A percentile compares a stretch with the other conserved stretches of the same genome.
These are phyloP conservation scores for Hippocampus comes DNA, from an alignment of 2,113 vertebrate genomes.

Conservation along the genomic window DNA sequence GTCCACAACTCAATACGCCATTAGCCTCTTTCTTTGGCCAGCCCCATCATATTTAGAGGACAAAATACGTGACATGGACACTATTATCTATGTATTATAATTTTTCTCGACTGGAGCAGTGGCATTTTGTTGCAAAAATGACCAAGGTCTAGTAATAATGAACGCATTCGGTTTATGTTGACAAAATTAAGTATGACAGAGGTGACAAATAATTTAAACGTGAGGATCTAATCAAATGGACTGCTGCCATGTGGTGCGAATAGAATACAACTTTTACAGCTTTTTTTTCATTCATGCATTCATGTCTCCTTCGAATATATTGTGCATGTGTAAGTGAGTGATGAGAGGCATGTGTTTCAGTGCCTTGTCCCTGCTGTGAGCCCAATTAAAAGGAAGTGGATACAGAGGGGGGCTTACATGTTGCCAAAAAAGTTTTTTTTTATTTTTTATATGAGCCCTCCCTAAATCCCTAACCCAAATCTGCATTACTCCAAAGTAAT, in stretches of 20 bases:
- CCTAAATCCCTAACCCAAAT: neutral
- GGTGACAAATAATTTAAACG: too few relatives aligned
- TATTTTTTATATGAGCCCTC: constrained; percentile 13
- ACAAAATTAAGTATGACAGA: too few relatives aligned
- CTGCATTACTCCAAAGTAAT: neutral
- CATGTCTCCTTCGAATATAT: constrained; percentile 34
- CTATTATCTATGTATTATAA: neutral
- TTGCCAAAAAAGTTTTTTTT: constrained; percentile 68
- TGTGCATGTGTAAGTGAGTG: constrained; percentile 51
- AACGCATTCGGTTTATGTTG: too few relatives aligned
- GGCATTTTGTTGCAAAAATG: neutral
- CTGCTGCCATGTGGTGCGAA: too few relatives aligned
- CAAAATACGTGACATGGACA: neutral
- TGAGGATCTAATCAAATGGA: too few relatives aligned
- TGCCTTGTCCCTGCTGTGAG: constrained; percentile 76
- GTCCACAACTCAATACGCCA: constrained; percentile 73
- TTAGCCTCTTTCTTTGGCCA: constrained; percentile 57
- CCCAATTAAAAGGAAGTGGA: constrained; percentile 86
- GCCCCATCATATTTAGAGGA: neutral
- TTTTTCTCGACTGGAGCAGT: neutral
- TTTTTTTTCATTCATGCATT: too few relatives aligned
- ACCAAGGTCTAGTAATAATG: neutral
- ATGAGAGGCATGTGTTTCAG: constrained; percentile 47
- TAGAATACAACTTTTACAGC: too few relatives aligned
- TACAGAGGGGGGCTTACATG: constrained; percentile 73